Percentiles rank a stretch among this genome's conserved stretches.
Evolutionary conservation across 2,797 vertebrate species (phyloP).

Genomic region (Manis pentadactyla): DNA sequence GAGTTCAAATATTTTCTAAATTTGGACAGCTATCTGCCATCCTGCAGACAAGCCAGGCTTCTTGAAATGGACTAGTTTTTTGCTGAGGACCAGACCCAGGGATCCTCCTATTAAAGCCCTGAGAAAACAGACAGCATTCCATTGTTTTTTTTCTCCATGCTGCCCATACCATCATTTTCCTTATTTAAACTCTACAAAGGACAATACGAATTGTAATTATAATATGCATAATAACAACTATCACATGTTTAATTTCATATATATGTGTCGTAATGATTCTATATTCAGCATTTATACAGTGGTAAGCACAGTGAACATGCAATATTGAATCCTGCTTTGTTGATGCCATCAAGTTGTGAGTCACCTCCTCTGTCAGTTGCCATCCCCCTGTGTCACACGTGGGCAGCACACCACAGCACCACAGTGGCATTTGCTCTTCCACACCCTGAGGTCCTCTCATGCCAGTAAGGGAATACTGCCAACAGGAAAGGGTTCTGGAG

Average conservation of each 20-base stretch:
- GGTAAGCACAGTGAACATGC: background rate
- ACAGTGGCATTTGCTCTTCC: too few relatives aligned
- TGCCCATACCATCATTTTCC: background rate
- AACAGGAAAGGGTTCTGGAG: background rate
- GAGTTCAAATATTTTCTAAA: background rate
- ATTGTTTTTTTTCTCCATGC: background rate
- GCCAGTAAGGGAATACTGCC: too few relatives aligned
- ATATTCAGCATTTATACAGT: background rate
- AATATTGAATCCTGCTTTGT: background rate
- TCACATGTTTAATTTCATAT: background rate
- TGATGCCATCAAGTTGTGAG: too few relatives aligned
- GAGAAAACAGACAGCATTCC: background rate
- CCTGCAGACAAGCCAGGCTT: background rate
- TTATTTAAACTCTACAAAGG: background rate
- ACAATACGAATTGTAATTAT: too few relatives aligned
- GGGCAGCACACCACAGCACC: background rate
- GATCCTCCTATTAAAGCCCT: background rate
- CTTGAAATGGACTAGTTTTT: background rate
- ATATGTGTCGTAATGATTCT: background rate
- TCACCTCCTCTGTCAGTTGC: background rate
- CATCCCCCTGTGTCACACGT: background rate
- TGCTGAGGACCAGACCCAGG: background rate
- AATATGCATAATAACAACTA: background rate
- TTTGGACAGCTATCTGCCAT: background rate
- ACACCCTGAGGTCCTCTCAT: accelerated